Conservation (phyloP, 1,140 invertebrate species). For the Popillia japonica region DNA sequence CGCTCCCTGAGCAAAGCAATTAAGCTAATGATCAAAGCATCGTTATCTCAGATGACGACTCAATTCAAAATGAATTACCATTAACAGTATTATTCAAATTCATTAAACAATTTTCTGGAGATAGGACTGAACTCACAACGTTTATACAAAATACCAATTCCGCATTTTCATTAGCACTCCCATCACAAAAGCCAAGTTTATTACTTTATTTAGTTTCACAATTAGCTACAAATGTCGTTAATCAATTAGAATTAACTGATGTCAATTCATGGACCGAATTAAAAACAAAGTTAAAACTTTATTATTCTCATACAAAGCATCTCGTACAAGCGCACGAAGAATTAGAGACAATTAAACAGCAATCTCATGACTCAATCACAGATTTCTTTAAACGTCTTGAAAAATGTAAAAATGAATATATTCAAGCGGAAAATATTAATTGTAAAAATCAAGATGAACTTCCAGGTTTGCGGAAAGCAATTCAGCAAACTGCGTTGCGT, state of each 20-base stretch:
- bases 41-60: background rate
- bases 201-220: conserved; percentile 29
- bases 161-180: conserved; percentile 1
- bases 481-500: conserved; percentile 3
- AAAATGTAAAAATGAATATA: conserved; percentile 40
- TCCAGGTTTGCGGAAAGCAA: background rate
- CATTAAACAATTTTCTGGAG: no score
- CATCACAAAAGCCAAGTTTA: background rate
- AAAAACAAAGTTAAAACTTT: conserved; percentile 32
- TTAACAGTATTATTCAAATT: conserved; percentile 41
- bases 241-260: conserved; percentile 35
- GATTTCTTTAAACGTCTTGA: conserved; percentile 39
- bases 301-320: conserved; percentile 29
- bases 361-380: background rate
- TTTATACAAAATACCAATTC: conserved; percentile 36
- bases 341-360: conserved; percentile 38
- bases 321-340: background rate
- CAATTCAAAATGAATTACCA: background rate
- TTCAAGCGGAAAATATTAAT: conserved; percentile 21
- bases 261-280: conserved; percentile 20
- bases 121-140: no score
- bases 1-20: background rate
- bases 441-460: conserved; percentile 8
- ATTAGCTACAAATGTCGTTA: conserved; percentile 38
- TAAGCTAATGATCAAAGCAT: background rate